Conservation (phyloP, 2,113 vertebrate species). For the Lota lota region DNA sequence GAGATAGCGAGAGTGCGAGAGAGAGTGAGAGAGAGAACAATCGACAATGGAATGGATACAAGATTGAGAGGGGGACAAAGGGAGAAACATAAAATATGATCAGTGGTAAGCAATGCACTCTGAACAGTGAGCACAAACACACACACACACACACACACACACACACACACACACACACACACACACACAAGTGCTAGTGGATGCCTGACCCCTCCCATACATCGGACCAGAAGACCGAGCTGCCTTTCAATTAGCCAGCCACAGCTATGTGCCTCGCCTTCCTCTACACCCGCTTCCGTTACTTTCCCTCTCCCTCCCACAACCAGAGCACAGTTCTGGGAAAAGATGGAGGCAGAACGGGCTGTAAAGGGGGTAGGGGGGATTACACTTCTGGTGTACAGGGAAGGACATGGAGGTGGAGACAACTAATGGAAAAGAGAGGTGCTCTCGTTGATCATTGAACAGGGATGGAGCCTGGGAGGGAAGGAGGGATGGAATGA, state of each 20-base stretch:
- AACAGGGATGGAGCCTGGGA: background rate
- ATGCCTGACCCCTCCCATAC: slow-evolving; percentile 59
- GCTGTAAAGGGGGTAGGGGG: background rate
- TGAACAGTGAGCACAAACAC: background rate
- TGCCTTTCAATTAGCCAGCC: slow-evolving; percentile 69
- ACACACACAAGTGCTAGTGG: slow-evolving; percentile 23
- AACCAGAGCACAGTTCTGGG: slow-evolving; percentile 31
- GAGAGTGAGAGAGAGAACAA: background rate
- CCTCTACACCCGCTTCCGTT: slow-evolving; percentile 64
- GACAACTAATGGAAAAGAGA: too few species aligned
- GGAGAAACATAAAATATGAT: too few species aligned
- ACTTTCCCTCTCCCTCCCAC: slow-evolving; percentile 48
- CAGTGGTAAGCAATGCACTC: too few species aligned
- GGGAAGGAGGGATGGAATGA: background rate
- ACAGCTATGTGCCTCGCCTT: slow-evolving; percentile 69
- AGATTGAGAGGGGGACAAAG: too few species aligned
- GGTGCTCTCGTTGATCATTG: too few species aligned
- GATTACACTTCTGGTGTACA: slow-evolving; percentile 3
- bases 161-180: slow-evolving; percentile 20
- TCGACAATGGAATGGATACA: too few species aligned
- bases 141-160: slow-evolving; percentile 14
- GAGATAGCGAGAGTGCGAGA: slow-evolving; percentile 4
- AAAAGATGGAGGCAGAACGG: slow-evolving; percentile 19
- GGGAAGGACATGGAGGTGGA: background rate
- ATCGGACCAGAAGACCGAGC: slow-evolving; percentile 45